Evolutionary conservation across 1,140 invertebrate genomes (phyloP), one percentile per base, ranked within the genome.

Genomic region (Drosophila pseudoananassae): DNA sequence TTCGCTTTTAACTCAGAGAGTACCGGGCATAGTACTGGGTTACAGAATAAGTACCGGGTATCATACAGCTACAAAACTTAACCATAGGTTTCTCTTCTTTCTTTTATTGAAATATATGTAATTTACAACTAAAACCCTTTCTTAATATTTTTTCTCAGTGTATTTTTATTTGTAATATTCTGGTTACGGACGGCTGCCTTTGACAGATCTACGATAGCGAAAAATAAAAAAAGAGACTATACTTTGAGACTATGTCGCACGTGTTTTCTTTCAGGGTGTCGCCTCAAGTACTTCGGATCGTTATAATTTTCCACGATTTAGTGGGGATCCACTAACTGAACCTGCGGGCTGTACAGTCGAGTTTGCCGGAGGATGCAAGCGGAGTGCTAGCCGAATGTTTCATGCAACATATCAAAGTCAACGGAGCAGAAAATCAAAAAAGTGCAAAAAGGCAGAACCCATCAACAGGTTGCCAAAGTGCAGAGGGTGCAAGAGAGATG

Each of bases 381-480:
- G 49, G 33, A 53, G 43, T 46, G 43, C 8, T 15, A 15, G 63
- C 47, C 45, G 15, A 40, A 68, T 53, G 55, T 59, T 73, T 47
- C 80, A 57, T 83, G 65, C 66, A 71, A 71, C 31, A 68, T 64
- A 60, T 64, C 47, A 72, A 72, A 66, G 14, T 36, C 83, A 88
- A 23, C 83, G 64, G 76, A 89, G 84, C 83, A 88, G 84, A 89
- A 88, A 88, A 88, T 87, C 77, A 85, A 85, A 84, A 75, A 75
- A 73, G 66, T 70, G 64, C 66, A 72, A 72, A 43, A 72, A 72
- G 68, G 47, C 56, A 72, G 68, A 72, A 61, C 69, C 51, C 55
- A 73, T 54, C 57, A 74, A 74, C 69, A 74, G 70, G 70, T 64
- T 73, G 69, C 52, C 58, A 80, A 61, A 74, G 52, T 29, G 20